phyloP scores from a whole-genome alignment of 2,888 invertebrate species.

The Camptogramma bilineatum region DNA sequence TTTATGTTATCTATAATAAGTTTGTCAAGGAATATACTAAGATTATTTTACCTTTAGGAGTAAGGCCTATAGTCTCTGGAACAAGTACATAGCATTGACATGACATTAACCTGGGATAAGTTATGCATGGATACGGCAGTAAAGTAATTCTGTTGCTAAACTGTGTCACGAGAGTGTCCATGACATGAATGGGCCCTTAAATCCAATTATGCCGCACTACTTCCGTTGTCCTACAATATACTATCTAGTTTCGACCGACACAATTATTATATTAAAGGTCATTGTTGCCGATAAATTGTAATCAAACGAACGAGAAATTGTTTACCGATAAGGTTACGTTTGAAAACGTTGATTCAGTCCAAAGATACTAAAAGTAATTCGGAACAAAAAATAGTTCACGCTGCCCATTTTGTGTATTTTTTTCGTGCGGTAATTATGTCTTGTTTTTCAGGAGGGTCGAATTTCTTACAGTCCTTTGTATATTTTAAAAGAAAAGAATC shows the following conservation, averaged over 20 bases:
- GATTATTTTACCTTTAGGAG: background rate
- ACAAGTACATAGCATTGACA: constrained; percentile 11
- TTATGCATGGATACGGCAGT: constrained; percentile 22
- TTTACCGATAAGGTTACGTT: background rate
- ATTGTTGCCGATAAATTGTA: constrained; percentile 25
- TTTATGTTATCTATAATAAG: constrained; percentile 2
- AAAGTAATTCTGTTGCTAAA: constrained; percentile 33
- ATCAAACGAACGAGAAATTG: constrained; percentile 6
- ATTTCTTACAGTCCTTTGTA: constrained; percentile 12
- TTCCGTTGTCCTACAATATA: constrained; percentile 42
- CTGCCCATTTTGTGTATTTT: constrained; percentile 10
- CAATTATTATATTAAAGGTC: constrained; percentile 33
- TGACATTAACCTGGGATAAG: constrained; percentile 23
- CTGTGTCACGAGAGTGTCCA: constrained; percentile 38
- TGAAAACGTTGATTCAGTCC: constrained; percentile 6
- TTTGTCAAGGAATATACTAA: background rate
- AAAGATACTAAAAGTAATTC: constrained; percentile 15
- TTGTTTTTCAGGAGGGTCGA: constrained; percentile 8
- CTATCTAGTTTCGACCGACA: constrained; percentile 38
- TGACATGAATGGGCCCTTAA: constrained; percentile 44
- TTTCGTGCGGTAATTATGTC: constrained; percentile 11
- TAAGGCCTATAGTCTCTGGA: background rate
- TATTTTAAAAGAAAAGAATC: constrained; percentile 2
- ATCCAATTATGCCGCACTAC: constrained; percentile 43
- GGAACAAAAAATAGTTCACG: constrained; percentile 23